These are phyloP conservation scores for Spea bombifrons DNA, from an alignment of 2,113 vertebrate genomes.

Conservation along the genomic window DNA sequence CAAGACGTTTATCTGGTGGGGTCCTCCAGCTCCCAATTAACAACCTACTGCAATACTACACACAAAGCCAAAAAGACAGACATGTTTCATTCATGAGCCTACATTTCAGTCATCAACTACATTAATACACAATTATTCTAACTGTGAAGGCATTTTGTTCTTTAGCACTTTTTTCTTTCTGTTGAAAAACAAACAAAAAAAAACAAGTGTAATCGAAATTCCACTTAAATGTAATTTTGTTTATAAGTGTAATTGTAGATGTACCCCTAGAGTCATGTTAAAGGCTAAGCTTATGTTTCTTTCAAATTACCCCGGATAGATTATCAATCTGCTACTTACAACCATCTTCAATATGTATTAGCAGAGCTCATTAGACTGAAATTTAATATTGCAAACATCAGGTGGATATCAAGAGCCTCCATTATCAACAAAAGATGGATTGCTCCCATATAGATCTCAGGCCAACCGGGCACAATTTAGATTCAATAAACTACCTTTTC, in stretches of 20 bases:
- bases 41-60: no score
- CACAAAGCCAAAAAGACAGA: no score
- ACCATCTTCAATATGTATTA: constrained; percentile 91
- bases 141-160: constrained; percentile 83
- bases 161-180: constrained; percentile 86
- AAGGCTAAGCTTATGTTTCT: constrained; percentile 83
- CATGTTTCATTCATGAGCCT: no score
- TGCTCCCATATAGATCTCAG: constrained; percentile 83
- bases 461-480: constrained; percentile 90
- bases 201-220: constrained; percentile 74
- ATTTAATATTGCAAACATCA: constrained; percentile 98
- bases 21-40: no score
- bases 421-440: constrained; percentile 95
- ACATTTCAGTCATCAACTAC: no score
- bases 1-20: no score
- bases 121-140: constrained; percentile 60
- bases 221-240: constrained; percentile 87
- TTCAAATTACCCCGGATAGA: constrained; percentile 76
- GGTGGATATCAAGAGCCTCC: constrained; percentile 90
- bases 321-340: constrained; percentile 73
- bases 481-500: constrained; percentile 91
- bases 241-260: constrained; percentile 91
- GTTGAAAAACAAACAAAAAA: constrained; percentile 69
- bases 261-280: constrained; percentile 89
- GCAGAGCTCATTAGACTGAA: constrained; percentile 93